Evolutionary conservation across 1,140 invertebrate genomes (phyloP).

Genomic region (Cepaea nemoralis): DNA sequence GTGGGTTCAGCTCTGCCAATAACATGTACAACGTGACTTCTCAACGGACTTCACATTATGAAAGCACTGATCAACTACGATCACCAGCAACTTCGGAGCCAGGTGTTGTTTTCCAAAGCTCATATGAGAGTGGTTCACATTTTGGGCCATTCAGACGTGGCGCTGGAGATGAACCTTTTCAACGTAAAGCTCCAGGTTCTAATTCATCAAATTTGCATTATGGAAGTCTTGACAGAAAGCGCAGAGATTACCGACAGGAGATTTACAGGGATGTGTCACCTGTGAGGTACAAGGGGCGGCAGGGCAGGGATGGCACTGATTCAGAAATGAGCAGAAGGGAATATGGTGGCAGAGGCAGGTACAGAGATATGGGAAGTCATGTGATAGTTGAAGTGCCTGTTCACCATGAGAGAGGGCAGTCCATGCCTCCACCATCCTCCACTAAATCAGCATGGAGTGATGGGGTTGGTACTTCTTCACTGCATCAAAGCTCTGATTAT

Average conservation of each 20-base stretch:
- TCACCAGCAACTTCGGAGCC: conserved; percentile 48
- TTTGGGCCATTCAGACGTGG: conserved; percentile 14
- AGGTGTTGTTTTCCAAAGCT: conserved; percentile 32
- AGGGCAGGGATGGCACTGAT: conserved; percentile 17
- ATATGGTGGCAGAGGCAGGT: not conserved
- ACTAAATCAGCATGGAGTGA: not conserved
- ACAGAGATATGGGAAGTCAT: conserved; percentile 41
- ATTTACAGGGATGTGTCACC: conserved; percentile 20
- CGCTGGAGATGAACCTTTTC: conserved; percentile 29
- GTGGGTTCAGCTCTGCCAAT: conserved; percentile 59
- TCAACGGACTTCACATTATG: conserved; percentile 60
- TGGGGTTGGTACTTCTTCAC: not conserved
- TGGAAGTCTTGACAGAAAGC: conserved; percentile 62
- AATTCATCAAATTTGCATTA: conserved; percentile 39
- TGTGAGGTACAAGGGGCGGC: conserved; percentile 3
- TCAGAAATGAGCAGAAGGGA: not conserved
- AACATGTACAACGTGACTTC: conserved; percentile 63
- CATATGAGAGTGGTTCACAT: not conserved
- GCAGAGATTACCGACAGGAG: conserved; percentile 25
- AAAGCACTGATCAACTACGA: conserved; percentile 59
- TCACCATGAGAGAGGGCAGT: conserved; percentile 47
- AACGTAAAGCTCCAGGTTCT: not conserved
- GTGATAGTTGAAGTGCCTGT: conserved; percentile 51
- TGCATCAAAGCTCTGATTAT: conserved; percentile 4
- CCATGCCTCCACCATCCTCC: conserved; percentile 13